Evolutionary conservation across 2,113 vertebrate species (phyloP).

Genomic region (Anthoscopus minutus): DNA sequence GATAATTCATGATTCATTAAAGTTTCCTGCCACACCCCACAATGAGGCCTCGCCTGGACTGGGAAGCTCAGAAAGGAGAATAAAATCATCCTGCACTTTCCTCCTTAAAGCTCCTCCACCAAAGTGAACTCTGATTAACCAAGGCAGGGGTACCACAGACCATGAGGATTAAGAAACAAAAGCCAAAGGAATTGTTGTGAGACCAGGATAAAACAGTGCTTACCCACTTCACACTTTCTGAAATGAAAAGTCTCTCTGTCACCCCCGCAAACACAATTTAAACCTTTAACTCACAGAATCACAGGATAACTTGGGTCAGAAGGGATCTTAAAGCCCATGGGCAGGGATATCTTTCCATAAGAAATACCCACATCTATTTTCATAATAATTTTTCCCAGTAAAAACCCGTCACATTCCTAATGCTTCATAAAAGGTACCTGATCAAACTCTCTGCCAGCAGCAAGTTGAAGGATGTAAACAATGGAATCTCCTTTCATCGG

Average conservation of each 20-base stretch:
- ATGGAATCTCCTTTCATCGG: constrained; percentile 80
- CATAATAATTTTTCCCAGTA: not conserved
- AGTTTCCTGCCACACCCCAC: not conserved
- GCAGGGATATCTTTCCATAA: not conserved
- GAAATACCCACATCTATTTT: not conserved
- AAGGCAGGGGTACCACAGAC: not conserved
- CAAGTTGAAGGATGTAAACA: constrained; percentile 78
- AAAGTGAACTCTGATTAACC: too few relatives aligned
- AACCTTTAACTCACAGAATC: not conserved
- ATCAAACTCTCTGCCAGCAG: constrained; percentile 72
- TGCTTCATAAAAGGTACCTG: constrained; percentile 60
- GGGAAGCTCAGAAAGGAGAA: not conserved
- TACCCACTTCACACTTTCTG: not conserved
- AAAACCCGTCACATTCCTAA: not conserved
- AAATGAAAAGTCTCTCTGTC: not conserved
- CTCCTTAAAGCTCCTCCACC: not conserved
- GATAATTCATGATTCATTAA: rapidly evolving
- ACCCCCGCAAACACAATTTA: not conserved
- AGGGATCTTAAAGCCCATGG: not conserved
- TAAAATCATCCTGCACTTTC: not conserved
- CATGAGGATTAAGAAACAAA: not conserved
- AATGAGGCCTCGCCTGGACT: not conserved
- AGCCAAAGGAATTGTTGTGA: not conserved
- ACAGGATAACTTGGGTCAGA: not conserved
- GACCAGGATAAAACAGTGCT: not conserved